Base-by-base conservation (phyloP, 2,888 invertebrate genomes). In the Ceramica pisi region DNA sequence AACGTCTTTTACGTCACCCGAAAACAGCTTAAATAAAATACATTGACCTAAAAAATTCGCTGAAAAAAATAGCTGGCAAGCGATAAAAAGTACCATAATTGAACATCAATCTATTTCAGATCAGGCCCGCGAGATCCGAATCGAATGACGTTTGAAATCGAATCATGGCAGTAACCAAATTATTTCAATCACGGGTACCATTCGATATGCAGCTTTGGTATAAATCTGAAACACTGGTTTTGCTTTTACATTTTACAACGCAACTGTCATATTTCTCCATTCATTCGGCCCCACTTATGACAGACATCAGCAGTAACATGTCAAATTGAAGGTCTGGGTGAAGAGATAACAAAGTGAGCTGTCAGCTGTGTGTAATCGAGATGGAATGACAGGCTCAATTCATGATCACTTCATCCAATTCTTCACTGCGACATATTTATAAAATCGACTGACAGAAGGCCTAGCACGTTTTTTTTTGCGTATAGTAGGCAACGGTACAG, bases 111-210 rank as follows among this genome's bases (percentile, higher is more conserved):
- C 82, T 64, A 67, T 82, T 82, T 82, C 67, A 65, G 67, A 67
- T 71, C 71, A 67, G 66, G 23, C 82, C 78, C 78, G 8, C 65
- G 82, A 82, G 78, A 82, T 78, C 62, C 56, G 38, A 82, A 78
- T 79, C 82, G 79, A 82, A 82, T 79, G 79, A 79, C 82, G 79
- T 78, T 79, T 71, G 56, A 57, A 82, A 82, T 82, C 79, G 73
- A 82, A 82, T 79, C 72, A 72, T 61, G 50, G 64, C 73, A 38
- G 57, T 71, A 79, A 78, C 82, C 50, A 53, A 82, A 79, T 82
- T 82, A 79, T 78, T 64, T 64, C 67, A 72, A 72, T 79, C 64
- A 71, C 67, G 71, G 48, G 46, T 61, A 67, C 67, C 55, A 67
- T 57, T 82, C 31, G 67, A 61, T 82, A 65, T 78, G 82, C 56